These are phyloP conservation scores for Lacanobia wlatinum DNA, from an alignment of 2,888 invertebrate genomes.

Conservation along the genomic window DNA sequence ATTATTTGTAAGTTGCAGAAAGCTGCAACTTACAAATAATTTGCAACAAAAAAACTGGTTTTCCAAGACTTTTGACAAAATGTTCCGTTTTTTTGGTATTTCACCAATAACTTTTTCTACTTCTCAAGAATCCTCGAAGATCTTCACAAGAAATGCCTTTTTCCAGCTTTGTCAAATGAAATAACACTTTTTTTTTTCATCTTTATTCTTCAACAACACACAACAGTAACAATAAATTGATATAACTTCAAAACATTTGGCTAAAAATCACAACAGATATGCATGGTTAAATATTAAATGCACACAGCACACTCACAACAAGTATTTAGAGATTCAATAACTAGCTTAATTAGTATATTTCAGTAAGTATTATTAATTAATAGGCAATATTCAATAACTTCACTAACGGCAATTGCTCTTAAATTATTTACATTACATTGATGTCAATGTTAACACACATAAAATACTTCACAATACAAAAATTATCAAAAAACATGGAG, in stretches of 20 bases:
- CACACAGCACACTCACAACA: conserved; percentile 15
- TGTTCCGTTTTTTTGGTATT: no score
- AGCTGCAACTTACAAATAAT: no score
- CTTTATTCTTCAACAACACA: conserved; percentile 20
- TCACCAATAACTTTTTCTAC: no score
- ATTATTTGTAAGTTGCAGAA: no score
- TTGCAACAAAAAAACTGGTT: not conserved
- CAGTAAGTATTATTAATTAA: conserved; percentile 2
- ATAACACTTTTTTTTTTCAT: no score
- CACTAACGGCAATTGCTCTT: not conserved
- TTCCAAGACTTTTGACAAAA: not conserved
- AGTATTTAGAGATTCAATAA: conserved; percentile 10
- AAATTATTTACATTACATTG: no score
- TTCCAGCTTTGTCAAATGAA: not conserved
- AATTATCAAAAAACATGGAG: not conserved
- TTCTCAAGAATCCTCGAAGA: not conserved
- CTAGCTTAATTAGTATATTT: conserved; percentile 14
- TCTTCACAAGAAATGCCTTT: not conserved
- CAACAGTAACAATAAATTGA: conserved; percentile 12
- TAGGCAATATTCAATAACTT: not conserved
- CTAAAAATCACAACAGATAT: not conserved
- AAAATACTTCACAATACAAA: not conserved
- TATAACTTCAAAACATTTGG: not conserved
- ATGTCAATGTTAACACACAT: not conserved
- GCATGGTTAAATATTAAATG: not conserved